phyloP scores from a whole-genome alignment of 35 echinoderm and acorn worm genomes.

The Ophioderma brevispina region DNA sequence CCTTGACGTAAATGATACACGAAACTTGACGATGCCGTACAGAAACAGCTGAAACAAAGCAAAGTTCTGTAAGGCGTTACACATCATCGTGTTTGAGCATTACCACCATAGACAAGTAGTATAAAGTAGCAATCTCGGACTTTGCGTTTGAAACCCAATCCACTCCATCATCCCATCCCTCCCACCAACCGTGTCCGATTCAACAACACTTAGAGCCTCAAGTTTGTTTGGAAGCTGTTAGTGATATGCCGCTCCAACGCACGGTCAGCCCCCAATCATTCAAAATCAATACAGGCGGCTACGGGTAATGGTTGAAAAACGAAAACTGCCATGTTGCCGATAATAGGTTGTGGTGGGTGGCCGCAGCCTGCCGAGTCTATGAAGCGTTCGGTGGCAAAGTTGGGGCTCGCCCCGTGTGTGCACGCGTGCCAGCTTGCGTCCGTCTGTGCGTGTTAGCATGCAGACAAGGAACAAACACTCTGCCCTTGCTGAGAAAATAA shows the following conservation, averaged over 20 bases:
- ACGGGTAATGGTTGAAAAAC: background rate
- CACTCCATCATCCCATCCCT: background rate
- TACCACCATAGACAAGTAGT: background rate
- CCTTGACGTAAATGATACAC: too few relatives aligned
- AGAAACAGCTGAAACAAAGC: too few relatives aligned
- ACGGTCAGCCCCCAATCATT: background rate
- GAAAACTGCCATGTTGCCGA: background rate
- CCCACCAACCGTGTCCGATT: background rate
- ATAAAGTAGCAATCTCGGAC: background rate
- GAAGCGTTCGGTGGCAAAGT: background rate
- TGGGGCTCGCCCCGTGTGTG: background rate
- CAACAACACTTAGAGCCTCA: conserved; percentile 4
- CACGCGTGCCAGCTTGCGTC: background rate
- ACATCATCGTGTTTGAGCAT: too few relatives aligned
- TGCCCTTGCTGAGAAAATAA: background rate
- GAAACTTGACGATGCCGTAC: too few relatives aligned
- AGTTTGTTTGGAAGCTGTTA: background rate
- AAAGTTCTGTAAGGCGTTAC: too few relatives aligned
- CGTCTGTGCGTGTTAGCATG: background rate
- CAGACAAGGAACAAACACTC: background rate
- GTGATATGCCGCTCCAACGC: background rate
- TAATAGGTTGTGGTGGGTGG: conserved; percentile 1
- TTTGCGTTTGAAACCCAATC: background rate
- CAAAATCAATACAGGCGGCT: background rate
- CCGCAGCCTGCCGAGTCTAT: background rate